A percentile compares a stretch with the other conserved stretches of the same genome.
phyloP scores from a whole-genome alignment of 2,113 vertebrate genomes.

The Hemiprocne comata region DNA sequence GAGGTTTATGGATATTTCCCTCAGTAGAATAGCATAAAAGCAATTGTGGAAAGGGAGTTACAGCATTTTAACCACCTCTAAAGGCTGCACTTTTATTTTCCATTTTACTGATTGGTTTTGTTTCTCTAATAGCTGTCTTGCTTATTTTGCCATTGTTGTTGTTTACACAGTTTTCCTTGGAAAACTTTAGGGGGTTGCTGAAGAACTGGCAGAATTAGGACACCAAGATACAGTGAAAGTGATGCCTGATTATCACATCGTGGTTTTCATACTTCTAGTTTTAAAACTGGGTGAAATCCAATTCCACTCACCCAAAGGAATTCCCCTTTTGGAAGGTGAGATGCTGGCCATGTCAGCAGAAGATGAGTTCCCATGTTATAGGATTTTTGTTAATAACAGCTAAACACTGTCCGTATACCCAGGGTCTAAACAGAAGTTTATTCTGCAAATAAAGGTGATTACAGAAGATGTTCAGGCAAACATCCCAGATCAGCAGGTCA shows the following conservation, averaged over 20 bases:
- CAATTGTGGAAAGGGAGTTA: background rate
- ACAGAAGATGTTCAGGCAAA: background rate
- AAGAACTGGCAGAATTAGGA: constrained; percentile 47
- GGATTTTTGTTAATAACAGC: background rate
- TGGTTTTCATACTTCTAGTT: background rate
- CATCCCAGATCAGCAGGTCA: background rate
- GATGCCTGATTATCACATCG: background rate
- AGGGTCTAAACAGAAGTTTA: background rate
- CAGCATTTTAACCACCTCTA: background rate
- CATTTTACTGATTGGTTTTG: background rate
- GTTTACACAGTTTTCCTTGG: background rate
- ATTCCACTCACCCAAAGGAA: background rate
- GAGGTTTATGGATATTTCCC: background rate
- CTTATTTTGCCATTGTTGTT: background rate
- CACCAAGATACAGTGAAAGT: background rate
- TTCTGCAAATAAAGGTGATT: background rate
- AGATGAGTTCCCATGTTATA: background rate
- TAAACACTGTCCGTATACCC: background rate
- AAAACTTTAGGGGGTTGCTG: background rate
- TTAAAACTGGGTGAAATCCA: constrained; percentile 3
- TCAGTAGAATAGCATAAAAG: background rate
- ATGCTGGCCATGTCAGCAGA: background rate
- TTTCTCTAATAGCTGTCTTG: background rate
- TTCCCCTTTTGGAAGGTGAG: background rate
- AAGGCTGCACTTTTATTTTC: background rate